phyloP scores from a whole-genome alignment of 2,113 vertebrate species.

The Thalassoma bifasciatum region DNA sequence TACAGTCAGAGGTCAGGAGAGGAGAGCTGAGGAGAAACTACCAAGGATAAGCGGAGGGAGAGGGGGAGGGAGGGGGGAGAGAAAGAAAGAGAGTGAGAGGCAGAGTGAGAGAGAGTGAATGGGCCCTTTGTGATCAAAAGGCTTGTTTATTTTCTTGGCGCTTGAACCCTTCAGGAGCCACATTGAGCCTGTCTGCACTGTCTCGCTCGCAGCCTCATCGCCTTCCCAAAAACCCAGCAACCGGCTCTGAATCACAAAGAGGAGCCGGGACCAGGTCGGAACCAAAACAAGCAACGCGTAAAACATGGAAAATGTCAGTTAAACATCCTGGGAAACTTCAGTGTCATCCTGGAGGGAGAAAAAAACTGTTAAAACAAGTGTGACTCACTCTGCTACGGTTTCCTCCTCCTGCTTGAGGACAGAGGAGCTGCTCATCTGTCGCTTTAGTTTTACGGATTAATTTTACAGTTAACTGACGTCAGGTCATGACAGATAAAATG shows the following conservation, averaged over 20 bases:
- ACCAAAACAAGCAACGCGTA: constrained; percentile 42
- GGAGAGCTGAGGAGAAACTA: constrained; percentile 54
- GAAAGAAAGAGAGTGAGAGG: constrained; percentile 46
- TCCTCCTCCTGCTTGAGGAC: not conserved
- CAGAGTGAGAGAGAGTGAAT: constrained; percentile 80
- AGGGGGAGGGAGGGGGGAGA: too few species aligned
- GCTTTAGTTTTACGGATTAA: too few species aligned
- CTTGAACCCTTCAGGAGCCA: constrained; percentile 83
- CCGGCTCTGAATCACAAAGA: constrained; percentile 26
- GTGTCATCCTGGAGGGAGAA: not conserved
- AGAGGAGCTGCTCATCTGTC: not conserved
- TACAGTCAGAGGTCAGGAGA: constrained; percentile 58
- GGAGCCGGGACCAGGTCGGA: constrained; percentile 11
- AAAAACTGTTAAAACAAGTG: constrained; percentile 16
- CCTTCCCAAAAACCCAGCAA: constrained; percentile 48
- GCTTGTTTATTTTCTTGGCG: constrained; percentile 86
- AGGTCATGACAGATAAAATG: too few species aligned
- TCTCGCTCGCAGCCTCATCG: constrained; percentile 55
- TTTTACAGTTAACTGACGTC: too few species aligned
- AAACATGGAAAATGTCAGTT: not conserved
- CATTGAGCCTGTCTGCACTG: constrained; percentile 74
- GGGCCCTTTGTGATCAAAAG: constrained; percentile 88
- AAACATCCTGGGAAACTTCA: not conserved
- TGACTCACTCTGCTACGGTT: not conserved
- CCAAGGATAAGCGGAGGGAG: constrained; percentile 35